Evolutionary conservation across 2,797 vertebrate genomes (phyloP).

Genomic region (Rhincodon typus): DNA sequence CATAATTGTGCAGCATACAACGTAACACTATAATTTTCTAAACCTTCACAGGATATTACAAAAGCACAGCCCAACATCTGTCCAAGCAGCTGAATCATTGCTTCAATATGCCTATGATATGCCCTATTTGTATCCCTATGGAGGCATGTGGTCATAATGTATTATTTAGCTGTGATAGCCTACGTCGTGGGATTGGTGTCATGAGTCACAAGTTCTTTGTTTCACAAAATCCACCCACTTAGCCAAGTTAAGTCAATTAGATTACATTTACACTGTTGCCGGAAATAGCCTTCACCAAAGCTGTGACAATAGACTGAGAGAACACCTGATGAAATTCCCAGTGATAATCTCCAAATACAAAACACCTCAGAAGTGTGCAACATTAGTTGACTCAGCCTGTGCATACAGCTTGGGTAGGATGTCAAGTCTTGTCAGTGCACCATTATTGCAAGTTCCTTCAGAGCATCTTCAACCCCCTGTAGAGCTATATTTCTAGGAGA

Average conservation of each 20-base stretch:
- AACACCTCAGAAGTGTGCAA: neutral
- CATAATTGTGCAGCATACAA: neutral
- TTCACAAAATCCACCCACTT: neutral
- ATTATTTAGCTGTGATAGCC: neutral
- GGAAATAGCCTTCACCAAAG: neutral
- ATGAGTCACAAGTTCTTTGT: neutral
- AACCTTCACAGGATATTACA: neutral
- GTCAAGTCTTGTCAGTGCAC: neutral
- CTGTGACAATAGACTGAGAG: neutral
- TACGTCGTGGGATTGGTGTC: neutral
- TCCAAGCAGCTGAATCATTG: neutral
- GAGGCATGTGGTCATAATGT: neutral
- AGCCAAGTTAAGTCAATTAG: neutral
- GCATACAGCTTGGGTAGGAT: neutral
- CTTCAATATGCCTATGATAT: neutral
- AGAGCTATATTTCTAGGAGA: neutral
- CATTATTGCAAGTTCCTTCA: neutral
- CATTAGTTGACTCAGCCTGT: neutral
- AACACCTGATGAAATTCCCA: neutral
- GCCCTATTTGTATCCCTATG: neutral
- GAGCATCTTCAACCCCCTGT: neutral
- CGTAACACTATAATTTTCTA: slow-evolving; percentile 15
- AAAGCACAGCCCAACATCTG: neutral
- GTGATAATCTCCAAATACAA: neutral
- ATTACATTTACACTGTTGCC: neutral